Conservation (phyloP, 1,140 invertebrate species). For the Acromyrmex echinatior region DNA sequence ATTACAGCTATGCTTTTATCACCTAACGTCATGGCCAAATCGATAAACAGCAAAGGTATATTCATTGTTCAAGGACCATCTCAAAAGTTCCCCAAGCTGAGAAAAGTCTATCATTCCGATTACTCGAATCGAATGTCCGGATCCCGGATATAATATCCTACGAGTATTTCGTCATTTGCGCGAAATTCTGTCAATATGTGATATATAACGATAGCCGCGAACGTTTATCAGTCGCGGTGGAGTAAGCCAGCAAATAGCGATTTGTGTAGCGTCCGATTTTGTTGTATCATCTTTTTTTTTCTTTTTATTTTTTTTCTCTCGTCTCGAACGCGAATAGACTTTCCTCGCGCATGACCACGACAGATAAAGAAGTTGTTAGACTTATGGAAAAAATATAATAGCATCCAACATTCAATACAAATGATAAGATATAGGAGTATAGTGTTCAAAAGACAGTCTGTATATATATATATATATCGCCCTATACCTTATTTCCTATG, state of each 20-base stretch:
- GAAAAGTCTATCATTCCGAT: constrained; percentile 79
- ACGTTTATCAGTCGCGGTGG: background rate
- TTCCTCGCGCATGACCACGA: constrained; percentile 81
- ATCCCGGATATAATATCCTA: constrained; percentile 13
- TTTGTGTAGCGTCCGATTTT: background rate
- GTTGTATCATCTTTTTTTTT: background rate
- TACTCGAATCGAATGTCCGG: background rate
- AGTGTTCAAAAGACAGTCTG: constrained; percentile 63
- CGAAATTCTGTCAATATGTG: constrained; percentile 21
- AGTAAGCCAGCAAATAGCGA: constrained; percentile 21
- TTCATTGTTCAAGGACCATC: constrained; percentile 95
- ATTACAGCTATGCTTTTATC: constrained; percentile 62
- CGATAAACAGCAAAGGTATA: constrained; percentile 53
- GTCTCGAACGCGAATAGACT: constrained; percentile 77
- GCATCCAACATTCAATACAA: constrained; percentile 84
- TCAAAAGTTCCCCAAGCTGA: constrained; percentile 96
- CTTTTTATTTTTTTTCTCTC: background rate
- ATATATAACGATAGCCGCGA: constrained; percentile 4
- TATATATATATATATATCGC: constrained; percentile 58
- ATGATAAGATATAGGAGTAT: constrained; percentile 72
- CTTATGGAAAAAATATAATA: constrained; percentile 76
- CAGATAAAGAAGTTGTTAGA: constrained; percentile 77
- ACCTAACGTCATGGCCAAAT: constrained; percentile 74
- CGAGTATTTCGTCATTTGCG: constrained; percentile 46
- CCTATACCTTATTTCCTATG: constrained; percentile 70